Evolutionary conservation across 2,113 vertebrate genomes (phyloP), one percentile per base, ranked within the genome.

Genomic region (Hylia prasina): DNA sequence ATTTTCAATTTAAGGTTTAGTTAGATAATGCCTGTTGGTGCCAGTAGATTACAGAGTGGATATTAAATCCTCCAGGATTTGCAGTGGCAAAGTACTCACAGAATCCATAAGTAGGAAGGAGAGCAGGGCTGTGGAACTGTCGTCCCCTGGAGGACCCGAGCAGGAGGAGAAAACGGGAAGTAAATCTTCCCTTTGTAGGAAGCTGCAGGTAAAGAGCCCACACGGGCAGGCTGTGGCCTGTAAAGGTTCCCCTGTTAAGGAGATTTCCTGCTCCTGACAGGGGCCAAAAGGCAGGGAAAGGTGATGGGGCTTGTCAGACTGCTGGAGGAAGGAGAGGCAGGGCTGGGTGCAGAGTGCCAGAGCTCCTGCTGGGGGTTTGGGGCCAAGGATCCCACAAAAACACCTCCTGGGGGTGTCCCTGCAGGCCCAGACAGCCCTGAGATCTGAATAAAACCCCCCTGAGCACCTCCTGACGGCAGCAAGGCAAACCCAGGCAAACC

Each of bases 41-140:
- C 97, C 97, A 98, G 96, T 97, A 98, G 98, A 98, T 98, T 98
- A 98, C 96, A 97, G 97, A 97, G 95, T 97, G 98, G 98, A 98
- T 98, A 98, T 98, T 98, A 98, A 98, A 97, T 98, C 98, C 98
- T 95, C 77, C 89, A 91, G 97, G 98, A 98, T 98, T 98, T 97
- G 97, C 97, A 86, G 28, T 69, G 77, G 4, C 87, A 83, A 96
- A n/a, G 14, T 47, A 86, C 94, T 96, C 79, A 2, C 92, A 47
- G 97, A 98, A 98, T 98, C 96, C 48, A 0, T 95, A 98, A 98
- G 90, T 79, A 98, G 94, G 78, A 15, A 60, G 89, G 50, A 90
- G 82, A 75, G 65, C 24, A 42, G 1, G 53, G 90, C 90, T 78
- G 58, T 50, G 90, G 89, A 94, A 4, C 75, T 92, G 9, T 13